These are phyloP conservation scores for Lasioglossum calceatum DNA, from an alignment of 2,888 invertebrate species.

Conservation along the genomic window DNA sequence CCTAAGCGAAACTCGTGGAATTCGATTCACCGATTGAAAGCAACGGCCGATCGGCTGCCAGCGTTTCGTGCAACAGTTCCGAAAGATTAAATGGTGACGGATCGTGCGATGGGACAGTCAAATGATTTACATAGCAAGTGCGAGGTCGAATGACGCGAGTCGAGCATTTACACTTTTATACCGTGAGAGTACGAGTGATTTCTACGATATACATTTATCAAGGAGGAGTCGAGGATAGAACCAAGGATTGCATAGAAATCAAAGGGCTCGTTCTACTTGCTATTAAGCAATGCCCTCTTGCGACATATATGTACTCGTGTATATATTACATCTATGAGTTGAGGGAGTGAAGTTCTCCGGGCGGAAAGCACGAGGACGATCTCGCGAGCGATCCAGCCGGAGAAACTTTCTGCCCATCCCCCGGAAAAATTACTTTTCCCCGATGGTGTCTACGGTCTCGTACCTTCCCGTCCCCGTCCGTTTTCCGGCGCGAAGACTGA, in stretches of 20 bases:
- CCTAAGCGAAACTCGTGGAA: slow-evolving; percentile 40
- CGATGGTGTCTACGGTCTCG: slow-evolving; percentile 16
- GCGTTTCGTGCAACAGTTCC: slow-evolving; percentile 38
- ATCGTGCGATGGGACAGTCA: slow-evolving; percentile 21
- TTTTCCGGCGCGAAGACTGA: slow-evolving; percentile 49
- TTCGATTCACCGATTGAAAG: slow-evolving; percentile 24
- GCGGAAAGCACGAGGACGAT: background rate
- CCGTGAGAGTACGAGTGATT: slow-evolving; percentile 23
- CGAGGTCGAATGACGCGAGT: slow-evolving; percentile 20
- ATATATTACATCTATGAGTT: background rate
- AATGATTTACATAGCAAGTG: slow-evolving; percentile 32
- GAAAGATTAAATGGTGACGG: slow-evolving; percentile 37
- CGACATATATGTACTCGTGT: background rate
- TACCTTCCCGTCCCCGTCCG: slow-evolving; percentile 55
- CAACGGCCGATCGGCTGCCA: background rate
- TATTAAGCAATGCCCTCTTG: slow-evolving; percentile 33
- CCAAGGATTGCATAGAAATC: background rate
- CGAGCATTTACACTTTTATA: slow-evolving; percentile 22
- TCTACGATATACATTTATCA: background rate
- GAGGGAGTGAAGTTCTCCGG: background rate
- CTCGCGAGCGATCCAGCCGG: background rate
- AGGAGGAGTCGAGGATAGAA: background rate
- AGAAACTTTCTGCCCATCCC: background rate
- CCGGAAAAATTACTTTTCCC: slow-evolving; percentile 18
- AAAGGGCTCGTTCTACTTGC: slow-evolving; percentile 19